These are phyloP conservation scores for Drosophila cardini DNA, from an alignment of 1,140 invertebrate genomes.

Conservation along the genomic window DNA sequence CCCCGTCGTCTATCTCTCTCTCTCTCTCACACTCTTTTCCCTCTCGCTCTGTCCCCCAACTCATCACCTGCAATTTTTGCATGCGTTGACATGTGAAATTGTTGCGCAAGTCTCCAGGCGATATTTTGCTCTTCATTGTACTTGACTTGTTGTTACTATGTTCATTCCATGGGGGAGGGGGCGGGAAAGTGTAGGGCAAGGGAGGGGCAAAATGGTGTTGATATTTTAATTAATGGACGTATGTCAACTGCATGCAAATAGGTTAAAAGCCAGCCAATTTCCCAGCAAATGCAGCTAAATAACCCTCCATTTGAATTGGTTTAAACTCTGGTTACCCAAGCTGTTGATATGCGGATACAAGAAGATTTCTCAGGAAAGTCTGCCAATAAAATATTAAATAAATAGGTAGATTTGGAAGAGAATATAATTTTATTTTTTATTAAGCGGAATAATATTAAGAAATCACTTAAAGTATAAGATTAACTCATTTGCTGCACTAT, in stretches of 20 bases:
- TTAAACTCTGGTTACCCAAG: background rate
- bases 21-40: background rate
- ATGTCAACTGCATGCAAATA: conserved; percentile 65
- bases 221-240: conserved; percentile 73
- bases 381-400: too few relatives aligned
- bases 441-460: too few relatives aligned
- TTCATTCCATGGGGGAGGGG: background rate
- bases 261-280: conserved; percentile 67
- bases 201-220: conserved; percentile 35
- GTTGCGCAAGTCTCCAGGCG: conserved; percentile 70
- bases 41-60: background rate
- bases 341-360: background rate
- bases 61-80: conserved; percentile 54
- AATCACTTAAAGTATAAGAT: too few relatives aligned
- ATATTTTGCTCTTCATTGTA: conserved; percentile 56
- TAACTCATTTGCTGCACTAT: too few relatives aligned
- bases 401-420: too few relatives aligned
- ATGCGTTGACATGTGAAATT: conserved; percentile 78
- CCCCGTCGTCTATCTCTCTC: background rate
- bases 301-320: conserved; percentile 18
- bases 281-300: conserved; percentile 28
- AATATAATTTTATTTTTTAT: too few relatives aligned
- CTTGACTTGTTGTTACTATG: conserved; percentile 28
- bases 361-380: background rate
- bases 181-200: too few relatives aligned